phyloP scores from a whole-genome alignment of 1,140 invertebrate species.

The Neodiprion virginianus region DNA sequence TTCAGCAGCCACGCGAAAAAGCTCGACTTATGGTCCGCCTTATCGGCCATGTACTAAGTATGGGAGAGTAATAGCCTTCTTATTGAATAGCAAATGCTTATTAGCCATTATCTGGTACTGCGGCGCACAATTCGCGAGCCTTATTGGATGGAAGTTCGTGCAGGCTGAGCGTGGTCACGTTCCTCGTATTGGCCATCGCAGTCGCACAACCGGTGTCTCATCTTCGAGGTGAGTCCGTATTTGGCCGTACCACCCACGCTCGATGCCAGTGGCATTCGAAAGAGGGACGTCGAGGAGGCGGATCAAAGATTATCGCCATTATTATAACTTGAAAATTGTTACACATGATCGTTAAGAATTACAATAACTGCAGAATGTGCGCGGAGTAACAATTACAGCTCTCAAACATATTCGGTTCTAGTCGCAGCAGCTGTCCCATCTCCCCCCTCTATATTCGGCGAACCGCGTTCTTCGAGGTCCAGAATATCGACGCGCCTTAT shows the following conservation, averaged over 20 bases:
- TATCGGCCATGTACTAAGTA: slow-evolving; percentile 18
- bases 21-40: slow-evolving; percentile 15
- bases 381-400: no score
- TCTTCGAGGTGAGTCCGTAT: slow-evolving; percentile 30
- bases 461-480: no score
- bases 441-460: no score
- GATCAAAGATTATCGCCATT: background rate
- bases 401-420: no score
- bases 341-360: no score
- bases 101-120: slow-evolving; percentile 34
- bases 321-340: no score
- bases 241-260: slow-evolving; percentile 29
- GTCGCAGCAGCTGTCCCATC: no score
- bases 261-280: slow-evolving; percentile 38
- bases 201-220: slow-evolving; percentile 22
- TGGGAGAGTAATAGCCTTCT: slow-evolving; percentile 11
- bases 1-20: slow-evolving; percentile 5
- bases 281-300: slow-evolving; percentile 15
- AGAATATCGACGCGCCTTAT: no score
- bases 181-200: slow-evolving; percentile 22
- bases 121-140: slow-evolving; percentile 24
- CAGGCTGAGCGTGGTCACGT: slow-evolving; percentile 13
- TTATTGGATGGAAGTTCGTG: slow-evolving; percentile 16
- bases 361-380: no score
- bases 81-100: slow-evolving; percentile 33